Conservation (phyloP, 2,797 vertebrate genomes). For the Balearica regulorum region DNA sequence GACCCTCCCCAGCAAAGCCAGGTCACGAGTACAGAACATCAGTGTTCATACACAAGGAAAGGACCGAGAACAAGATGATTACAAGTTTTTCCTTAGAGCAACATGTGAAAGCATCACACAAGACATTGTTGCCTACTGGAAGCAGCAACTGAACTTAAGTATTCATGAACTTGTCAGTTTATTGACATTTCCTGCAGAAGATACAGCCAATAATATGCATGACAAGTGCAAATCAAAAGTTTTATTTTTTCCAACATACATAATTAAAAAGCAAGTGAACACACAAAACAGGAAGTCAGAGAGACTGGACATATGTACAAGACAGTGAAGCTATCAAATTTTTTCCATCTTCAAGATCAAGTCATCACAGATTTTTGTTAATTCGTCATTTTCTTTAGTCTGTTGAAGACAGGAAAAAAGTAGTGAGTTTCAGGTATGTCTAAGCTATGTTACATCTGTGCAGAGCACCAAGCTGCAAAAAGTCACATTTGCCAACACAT, state of each 20-base stretch:
- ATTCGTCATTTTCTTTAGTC: constrained; percentile 89
- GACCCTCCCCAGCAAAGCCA: background rate
- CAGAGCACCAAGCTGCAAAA: accelerated
- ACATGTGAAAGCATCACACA: background rate
- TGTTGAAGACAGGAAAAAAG: constrained; percentile 46
- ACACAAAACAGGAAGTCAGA: background rate
- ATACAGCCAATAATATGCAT: background rate
- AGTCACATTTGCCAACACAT: background rate
- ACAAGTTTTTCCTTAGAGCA: background rate
- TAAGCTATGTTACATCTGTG: background rate
- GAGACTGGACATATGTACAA: constrained; percentile 32
- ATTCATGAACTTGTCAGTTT: background rate
- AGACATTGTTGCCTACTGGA: background rate
- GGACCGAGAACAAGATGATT: accelerated
- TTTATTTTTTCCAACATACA: constrained; percentile 42
- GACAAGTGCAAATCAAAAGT: background rate
- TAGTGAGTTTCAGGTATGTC: background rate
- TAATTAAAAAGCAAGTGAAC: background rate
- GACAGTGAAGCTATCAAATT: constrained; percentile 33
- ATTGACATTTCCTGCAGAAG: background rate
- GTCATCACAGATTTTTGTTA: constrained; percentile 93
- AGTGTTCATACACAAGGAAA: background rate
- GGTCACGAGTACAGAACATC: background rate
- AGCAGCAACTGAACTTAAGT: background rate
- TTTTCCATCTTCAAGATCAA: constrained; percentile 87